Percentiles rank a stretch among this genome's conserved stretches.
Conservation (phyloP, 2,113 vertebrate species). For the Agelaius tricolor region DNA sequence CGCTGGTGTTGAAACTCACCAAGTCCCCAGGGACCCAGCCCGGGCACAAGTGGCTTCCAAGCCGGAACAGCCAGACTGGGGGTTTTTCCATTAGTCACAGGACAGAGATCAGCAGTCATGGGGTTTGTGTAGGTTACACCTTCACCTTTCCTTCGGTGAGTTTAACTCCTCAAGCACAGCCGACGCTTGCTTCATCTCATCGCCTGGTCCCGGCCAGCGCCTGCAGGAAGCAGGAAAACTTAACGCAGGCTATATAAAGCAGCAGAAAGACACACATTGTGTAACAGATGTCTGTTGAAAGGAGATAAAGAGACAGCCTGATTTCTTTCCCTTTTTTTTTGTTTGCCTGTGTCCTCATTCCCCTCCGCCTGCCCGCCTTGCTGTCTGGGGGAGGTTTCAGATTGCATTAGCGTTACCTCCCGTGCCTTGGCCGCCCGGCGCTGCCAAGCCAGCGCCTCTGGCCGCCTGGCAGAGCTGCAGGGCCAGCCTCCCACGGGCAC, state of each 20-base stretch:
- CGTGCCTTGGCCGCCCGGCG: neutral
- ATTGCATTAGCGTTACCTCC: conserved; percentile 1
- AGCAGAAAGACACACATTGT: neutral
- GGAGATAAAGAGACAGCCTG: neutral
- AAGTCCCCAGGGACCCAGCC: neutral
- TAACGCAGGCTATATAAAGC: neutral
- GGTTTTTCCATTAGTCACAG: neutral
- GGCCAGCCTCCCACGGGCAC: neutral
- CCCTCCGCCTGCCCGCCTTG: neutral
- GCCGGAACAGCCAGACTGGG: neutral
- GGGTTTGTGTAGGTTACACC: neutral
- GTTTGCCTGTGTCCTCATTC: conserved; percentile 41
- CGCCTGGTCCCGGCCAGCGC: neutral
- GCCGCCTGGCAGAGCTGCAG: neutral
- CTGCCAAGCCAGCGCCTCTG: neutral
- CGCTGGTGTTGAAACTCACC: neutral
- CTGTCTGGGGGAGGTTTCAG: conserved; percentile 46
- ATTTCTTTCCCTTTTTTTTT: neutral
- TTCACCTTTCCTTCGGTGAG: neutral
- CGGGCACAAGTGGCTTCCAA: neutral
- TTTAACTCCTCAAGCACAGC: neutral
- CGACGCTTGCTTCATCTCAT: neutral
- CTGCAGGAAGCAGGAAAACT: neutral
- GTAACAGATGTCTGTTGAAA: conserved; percentile 46
- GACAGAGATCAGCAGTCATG: neutral